phyloP scores from a whole-genome alignment of 1,140 invertebrate genomes.

The Sminthurinus signatus region DNA sequence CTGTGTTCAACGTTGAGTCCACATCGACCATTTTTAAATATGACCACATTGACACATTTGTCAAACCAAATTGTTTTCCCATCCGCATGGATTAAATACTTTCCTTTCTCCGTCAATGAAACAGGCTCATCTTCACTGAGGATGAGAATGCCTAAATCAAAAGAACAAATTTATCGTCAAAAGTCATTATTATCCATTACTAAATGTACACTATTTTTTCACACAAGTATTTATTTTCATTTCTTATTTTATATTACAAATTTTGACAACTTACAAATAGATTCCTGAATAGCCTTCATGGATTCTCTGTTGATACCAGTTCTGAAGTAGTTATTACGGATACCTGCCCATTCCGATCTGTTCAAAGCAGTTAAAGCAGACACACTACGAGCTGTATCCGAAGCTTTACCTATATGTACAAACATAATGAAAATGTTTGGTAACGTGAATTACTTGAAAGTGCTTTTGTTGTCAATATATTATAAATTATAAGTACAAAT shows the following conservation, averaged over 20 bases:
- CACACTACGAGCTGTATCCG: conserved; percentile 45
- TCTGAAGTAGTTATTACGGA: conserved; percentile 46
- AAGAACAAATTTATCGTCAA: no score
- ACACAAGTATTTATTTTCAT: no score
- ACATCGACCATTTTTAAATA: conserved; percentile 49
- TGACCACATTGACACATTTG: conserved; percentile 49
- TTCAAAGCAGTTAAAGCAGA: conserved; percentile 49
- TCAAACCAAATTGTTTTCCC: conserved; percentile 49
- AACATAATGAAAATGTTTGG: conserved; percentile 12
- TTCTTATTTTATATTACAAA: no score
- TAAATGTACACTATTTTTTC: no score
- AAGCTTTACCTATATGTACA: conserved; percentile 43
- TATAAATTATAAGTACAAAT: no score
- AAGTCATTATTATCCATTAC: no score
- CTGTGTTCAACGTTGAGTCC: conserved; percentile 56
- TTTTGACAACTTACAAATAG: no score
- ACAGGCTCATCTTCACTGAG: conserved; percentile 45
- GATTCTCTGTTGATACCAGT: conserved; percentile 49
- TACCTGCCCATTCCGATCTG: conserved; percentile 48
- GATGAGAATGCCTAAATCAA: conserved; percentile 49
- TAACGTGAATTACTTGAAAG: no score
- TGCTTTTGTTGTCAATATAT: no score
- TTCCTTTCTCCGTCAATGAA: conserved; percentile 46
- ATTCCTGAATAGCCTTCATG: conserved; percentile 47
- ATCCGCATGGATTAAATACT: conserved; percentile 49